Evolutionary conservation across 2,888 invertebrate genomes (phyloP), one percentile per base, ranked within the genome.

Genomic region (Drosophila borborema): DNA sequence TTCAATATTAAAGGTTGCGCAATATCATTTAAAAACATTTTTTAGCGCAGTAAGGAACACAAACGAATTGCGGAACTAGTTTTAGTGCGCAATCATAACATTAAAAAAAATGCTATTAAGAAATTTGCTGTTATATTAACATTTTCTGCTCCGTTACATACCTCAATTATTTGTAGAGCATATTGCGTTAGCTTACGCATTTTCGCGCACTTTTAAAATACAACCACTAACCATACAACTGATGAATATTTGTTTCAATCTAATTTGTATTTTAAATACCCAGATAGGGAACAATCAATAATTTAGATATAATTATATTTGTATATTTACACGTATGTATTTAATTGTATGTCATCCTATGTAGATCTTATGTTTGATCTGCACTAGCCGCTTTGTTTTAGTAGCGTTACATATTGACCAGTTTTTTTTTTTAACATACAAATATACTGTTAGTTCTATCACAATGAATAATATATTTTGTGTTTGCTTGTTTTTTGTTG

Each of bases 381-480:
- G 55, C 58, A 74, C 64, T 64, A 71, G 62, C 61, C 53, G 60
- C 66, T 36, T 49, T 67, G 23, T 77, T 64, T 61, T 58, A 67
- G 60, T 54, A 67, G 53, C 18, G 54, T 60, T 56, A 62, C 46
- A 56, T 48, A 43, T 56, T 55, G 59, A 66, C 40, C 48, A 61
- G 41, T 61, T 51, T 71, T 7, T 71, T 7, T 71, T 75, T 80
- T 56, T n/a, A 77, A 80, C 75, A 88, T 86, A 82, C 69, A 80
- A 80, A 71, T 67, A 88, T 84, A 86, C 86, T 89, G 86, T 86
- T 86, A 74, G 55, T 86, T 84, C 64, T 84, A 84, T 84, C 84
- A 84, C 84, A 84, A 84, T 84, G 81, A 89, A 81, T 85, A 86
- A 72, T 72, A 72, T 78, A 65, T 71, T 46, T 68, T 53, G 31